Evolutionary conservation across 2,888 invertebrate genomes (phyloP).

Genomic region (Oscheius sp.): DNA sequence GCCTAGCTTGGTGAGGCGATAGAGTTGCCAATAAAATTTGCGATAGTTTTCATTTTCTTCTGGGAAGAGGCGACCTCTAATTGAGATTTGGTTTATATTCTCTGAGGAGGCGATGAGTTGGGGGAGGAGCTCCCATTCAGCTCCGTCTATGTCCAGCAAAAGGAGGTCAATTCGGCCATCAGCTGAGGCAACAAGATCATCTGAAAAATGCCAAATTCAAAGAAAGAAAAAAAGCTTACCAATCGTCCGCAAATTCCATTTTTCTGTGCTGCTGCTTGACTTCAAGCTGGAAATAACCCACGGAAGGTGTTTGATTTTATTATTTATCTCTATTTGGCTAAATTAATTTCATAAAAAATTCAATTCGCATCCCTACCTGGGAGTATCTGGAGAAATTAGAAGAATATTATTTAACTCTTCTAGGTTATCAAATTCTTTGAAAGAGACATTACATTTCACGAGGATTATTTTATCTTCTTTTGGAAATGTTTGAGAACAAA

Average conservation of each 20-base stretch:
- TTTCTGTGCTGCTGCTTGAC: not conserved
- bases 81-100: conserved; percentile 2
- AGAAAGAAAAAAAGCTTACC: not conserved
- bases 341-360: not conserved
- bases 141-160: conserved; percentile 14
- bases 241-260: not conserved
- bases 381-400: conserved; percentile 2
- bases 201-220: not conserved
- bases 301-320: not conserved
- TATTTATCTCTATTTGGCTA: too few species aligned
- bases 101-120: not conserved
- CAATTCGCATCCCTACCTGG: not conserved
- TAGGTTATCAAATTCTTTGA: not conserved
- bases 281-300: not conserved
- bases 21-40: conserved; percentile 22
- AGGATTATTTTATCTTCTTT: not conserved
- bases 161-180: conserved; percentile 17
- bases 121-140: conserved; percentile 20
- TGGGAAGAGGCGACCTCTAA: conserved; percentile 17
- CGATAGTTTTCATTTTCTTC: conserved; percentile 33
- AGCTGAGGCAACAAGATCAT: not conserved
- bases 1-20: not conserved
- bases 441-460: not conserved
- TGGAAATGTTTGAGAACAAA: not conserved
- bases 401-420: not conserved